These are phyloP conservation scores for Phaetusa simplex DNA, from an alignment of 2,113 vertebrate species.

Conservation along the genomic window DNA sequence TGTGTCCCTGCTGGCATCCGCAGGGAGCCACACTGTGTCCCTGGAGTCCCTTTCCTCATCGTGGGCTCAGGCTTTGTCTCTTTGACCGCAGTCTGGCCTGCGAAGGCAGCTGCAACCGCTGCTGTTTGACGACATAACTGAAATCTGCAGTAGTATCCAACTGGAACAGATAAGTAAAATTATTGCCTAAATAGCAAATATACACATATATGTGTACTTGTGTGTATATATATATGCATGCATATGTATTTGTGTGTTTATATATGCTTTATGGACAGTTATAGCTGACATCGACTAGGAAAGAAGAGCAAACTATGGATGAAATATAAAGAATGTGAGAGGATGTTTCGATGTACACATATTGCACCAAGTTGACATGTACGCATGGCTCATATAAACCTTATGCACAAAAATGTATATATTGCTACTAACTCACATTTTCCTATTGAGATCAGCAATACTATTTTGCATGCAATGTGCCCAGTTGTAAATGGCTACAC, in stretches of 20 bases:
- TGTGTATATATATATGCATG: background rate
- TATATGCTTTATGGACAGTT: background rate
- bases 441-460: background rate
- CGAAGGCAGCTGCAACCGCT: background rate
- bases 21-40: background rate
- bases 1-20: background rate
- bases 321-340: background rate
- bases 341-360: background rate
- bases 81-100: background rate
- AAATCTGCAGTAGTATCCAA: background rate
- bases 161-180: background rate
- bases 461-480: background rate
- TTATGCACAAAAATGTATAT: background rate
- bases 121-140: background rate
- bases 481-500: background rate
- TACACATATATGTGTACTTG: background rate
- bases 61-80: background rate
- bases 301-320: background rate
- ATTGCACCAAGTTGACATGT: background rate
- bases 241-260: background rate
- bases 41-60: background rate
- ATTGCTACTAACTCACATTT: background rate
- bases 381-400: background rate
- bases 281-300: background rate
- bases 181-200: background rate